Base-by-base conservation (phyloP, 2,888 invertebrate species). In the Drosophila borealis region DNA sequence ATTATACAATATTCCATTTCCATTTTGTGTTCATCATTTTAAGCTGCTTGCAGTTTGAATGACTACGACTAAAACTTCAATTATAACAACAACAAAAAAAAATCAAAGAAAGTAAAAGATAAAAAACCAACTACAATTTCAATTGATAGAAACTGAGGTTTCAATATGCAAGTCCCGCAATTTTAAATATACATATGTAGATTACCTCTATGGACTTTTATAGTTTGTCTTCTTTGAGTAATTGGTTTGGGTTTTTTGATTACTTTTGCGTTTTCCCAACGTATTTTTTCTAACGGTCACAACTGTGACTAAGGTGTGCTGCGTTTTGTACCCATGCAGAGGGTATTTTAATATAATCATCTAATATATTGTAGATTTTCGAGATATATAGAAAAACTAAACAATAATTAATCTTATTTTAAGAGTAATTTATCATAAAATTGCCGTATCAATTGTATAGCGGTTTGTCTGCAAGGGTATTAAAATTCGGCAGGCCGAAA, bases 1-100 rank as follows among this genome's bases (percentile, higher is more conserved):
- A 68, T 72, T 75, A 56, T 77, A 68, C 60, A 72, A 64, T 76
- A 60, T 62, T 61, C 48, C 60, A 65, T 62, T 54, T 72, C 53
- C 53, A 72, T 54, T 61, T 53, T 44, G 56, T 48, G 34, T 39
- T 34, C 61, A 74, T 57, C 62, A 54, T 49, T 61, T 62, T 53
- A 45, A 59, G 60, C 71, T 59, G 57, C 56, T 46, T 46, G 36
- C 70, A 53, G 53, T 36, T 64, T 45, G 49, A 39, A 57, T 21
- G 36, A 56, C 70, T 41, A 34, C 67, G 29, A 39, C 45, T 62
- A 55, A 33, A 14, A 53, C 74, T 73, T 59, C 53, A 45, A 62
- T 59, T 48, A 51, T 42, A 49, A 25, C 44, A 46, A 41, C 33
- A 49, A 14, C 44, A 42, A 42, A 53, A 48, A 21, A 11, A 50